Conservation (phyloP, 53 echinoderm and acorn worm species). For the Mesocentrotus franciscanus region DNA sequence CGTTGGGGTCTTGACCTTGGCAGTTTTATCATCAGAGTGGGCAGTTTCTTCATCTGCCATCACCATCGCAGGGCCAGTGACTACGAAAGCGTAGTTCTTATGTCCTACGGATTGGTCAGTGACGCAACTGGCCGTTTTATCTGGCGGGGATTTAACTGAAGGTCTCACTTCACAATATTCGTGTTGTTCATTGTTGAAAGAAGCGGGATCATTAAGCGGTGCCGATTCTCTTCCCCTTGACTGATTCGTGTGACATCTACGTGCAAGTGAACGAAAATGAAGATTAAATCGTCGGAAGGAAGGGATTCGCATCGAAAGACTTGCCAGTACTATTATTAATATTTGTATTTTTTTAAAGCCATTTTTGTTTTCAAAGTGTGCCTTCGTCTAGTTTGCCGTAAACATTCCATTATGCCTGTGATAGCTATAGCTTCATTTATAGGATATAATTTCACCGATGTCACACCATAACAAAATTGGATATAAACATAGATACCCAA, state of each 20-base stretch:
- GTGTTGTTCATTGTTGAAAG: neutral
- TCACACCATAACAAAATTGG: no score
- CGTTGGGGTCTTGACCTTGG: no score
- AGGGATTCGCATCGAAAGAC: neutral
- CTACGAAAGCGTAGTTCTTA: neutral
- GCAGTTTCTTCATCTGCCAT: neutral
- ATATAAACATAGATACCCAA: no score
- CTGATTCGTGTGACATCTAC: neutral
- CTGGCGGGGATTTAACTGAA: neutral
- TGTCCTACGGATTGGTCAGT: neutral
- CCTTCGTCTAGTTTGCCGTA: no score
- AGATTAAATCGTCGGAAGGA: neutral
- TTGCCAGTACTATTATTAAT: no score
- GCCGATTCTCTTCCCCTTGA: neutral
- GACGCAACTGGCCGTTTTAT: neutral
- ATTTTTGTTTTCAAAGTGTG: no score
- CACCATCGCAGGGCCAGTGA: neutral
- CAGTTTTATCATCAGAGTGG: neutral
- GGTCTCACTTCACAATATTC: neutral
- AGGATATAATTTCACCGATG: no score
- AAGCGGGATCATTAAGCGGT: neutral
- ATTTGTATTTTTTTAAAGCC: no score
- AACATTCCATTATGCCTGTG: no score
- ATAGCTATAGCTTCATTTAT: no score
- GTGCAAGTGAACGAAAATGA: neutral